Percentiles rank a stretch among this genome's conserved stretches.
phyloP scores from a whole-genome alignment of 2,888 invertebrate genomes.

The Cotesia congregata region DNA sequence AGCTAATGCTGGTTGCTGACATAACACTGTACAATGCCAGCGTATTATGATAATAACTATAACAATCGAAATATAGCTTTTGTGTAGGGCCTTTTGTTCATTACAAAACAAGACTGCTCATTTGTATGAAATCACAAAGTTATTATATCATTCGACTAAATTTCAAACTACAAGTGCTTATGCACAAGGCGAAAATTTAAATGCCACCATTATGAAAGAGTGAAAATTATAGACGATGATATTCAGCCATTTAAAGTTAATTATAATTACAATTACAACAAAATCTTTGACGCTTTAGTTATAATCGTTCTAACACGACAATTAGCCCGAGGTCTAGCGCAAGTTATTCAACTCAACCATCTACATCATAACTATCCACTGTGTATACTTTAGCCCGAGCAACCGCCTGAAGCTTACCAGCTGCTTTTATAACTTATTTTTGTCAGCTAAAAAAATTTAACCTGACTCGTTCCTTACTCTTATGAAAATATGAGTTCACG shows the following conservation, averaged over 20 bases:
- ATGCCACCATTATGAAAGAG: background rate
- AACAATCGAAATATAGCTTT: background rate
- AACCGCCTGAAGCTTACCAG: background rate
- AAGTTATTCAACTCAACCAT: slow-evolving; percentile 12
- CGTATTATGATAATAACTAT: background rate
- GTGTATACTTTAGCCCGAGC: slow-evolving; percentile 10
- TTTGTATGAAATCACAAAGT: background rate
- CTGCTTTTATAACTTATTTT: background rate
- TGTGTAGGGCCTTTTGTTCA: background rate
- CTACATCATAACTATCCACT: background rate
- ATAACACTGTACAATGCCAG: background rate
- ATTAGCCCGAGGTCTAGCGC: slow-evolving; percentile 27
- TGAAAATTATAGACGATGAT: background rate
- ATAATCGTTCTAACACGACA: slow-evolving; percentile 30
- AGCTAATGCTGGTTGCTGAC: background rate
- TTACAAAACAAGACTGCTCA: background rate
- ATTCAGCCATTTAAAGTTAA: background rate
- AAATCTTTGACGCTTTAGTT: slow-evolving; percentile 8
- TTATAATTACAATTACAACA: background rate
- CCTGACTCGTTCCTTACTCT: background rate
- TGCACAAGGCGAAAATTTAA: background rate
- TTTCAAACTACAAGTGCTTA: background rate
- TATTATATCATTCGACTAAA: background rate
- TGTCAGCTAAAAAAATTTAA: background rate
- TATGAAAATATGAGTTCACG: background rate